Conservation (phyloP, 2,797 vertebrate species). For the Poeciliopsis infans region DNA sequence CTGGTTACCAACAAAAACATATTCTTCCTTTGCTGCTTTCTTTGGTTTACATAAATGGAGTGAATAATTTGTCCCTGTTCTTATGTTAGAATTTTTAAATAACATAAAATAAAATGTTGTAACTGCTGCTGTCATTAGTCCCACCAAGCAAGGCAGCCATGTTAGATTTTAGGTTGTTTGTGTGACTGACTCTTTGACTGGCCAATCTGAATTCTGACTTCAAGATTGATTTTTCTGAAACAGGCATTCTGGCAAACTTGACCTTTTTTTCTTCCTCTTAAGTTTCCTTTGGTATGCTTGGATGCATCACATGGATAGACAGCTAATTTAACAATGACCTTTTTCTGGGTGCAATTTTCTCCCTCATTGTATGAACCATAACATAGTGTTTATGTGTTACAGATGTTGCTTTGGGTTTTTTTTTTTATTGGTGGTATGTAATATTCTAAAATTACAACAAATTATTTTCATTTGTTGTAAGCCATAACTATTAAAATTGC, state of each 20-base stretch:
- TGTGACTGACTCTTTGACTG: not conserved
- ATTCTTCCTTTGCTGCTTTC: slow-evolving; percentile 11
- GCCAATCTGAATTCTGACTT: not conserved
- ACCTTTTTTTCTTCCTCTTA: not conserved
- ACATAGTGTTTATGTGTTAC: not conserved
- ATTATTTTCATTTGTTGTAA: not conserved
- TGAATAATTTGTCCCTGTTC: not conserved
- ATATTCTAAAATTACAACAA: not conserved
- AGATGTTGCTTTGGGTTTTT: not conserved
- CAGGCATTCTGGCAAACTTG: not conserved
- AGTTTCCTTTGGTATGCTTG: not conserved
- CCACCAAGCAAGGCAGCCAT: not conserved
- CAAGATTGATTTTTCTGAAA: not conserved
- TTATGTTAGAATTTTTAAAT: not conserved
- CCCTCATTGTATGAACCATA: not conserved
- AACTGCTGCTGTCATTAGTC: not conserved
- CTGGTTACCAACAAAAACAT: not conserved
- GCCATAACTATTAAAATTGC: not conserved
- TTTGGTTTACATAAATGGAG: not conserved
- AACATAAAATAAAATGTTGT: not conserved
- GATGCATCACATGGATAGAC: not conserved
- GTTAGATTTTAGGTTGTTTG: not conserved
- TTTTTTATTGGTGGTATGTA: not conserved
- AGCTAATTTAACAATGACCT: not conserved
- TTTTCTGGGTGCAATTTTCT: not conserved